phyloP scores from a whole-genome alignment of 2,797 vertebrate genomes.

The Coracias cyanogaster region DNA sequence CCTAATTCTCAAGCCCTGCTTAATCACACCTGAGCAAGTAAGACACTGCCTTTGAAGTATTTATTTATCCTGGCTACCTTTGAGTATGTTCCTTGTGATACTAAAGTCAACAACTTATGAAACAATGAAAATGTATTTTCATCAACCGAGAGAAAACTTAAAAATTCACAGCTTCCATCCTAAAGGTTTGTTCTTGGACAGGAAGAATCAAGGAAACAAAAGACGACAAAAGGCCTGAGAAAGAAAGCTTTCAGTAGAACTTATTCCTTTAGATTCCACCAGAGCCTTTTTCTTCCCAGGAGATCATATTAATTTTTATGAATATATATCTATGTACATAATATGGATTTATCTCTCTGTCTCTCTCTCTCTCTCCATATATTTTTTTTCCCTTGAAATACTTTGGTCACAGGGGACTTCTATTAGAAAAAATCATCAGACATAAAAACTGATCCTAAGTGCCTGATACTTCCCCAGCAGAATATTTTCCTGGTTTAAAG shows the following conservation, averaged over 20 bases:
- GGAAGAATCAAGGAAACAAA: constrained; percentile 31
- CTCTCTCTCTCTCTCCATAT: background rate
- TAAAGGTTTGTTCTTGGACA: constrained; percentile 34
- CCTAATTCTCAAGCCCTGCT: background rate
- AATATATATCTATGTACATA: background rate
- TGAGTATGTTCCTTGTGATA: background rate
- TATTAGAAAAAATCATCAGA: background rate
- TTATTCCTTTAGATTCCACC: background rate
- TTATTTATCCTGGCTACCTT: constrained; percentile 15
- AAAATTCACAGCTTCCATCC: constrained; percentile 56
- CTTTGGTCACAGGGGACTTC: background rate
- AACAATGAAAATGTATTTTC: background rate
- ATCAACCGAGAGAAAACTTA: constrained; percentile 24
- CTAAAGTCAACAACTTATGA: background rate
- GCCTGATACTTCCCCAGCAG: background rate
- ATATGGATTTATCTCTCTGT: background rate
- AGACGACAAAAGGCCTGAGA: background rate
- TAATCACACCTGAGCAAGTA: background rate
- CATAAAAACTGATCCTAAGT: background rate
- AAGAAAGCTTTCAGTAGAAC: background rate
- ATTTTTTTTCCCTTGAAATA: background rate
- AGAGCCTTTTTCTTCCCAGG: background rate
- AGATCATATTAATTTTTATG: background rate
- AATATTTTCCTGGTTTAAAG: background rate
- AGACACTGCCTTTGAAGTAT: background rate